Conservation (phyloP, 1,140 invertebrate species). For the Anoplophora glabripennis region DNA sequence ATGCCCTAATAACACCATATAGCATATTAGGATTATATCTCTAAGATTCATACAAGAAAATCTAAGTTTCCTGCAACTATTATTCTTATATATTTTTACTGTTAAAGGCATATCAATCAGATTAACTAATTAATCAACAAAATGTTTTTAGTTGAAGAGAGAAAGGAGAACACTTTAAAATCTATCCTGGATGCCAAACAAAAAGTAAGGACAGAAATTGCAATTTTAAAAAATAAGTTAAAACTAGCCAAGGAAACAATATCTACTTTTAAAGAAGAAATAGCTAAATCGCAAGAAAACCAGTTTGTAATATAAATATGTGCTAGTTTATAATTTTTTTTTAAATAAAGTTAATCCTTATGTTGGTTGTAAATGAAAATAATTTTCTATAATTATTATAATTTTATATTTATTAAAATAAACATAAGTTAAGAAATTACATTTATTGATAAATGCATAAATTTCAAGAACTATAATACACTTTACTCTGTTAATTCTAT, state of each 20-base stretch:
- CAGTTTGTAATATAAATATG: slow-evolving; percentile 23
- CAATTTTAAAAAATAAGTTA: slow-evolving; percentile 82
- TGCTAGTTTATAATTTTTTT: not conserved
- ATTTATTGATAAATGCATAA: not conserved
- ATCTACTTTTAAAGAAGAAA: slow-evolving; percentile 82
- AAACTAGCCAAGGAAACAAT: slow-evolving; percentile 89
- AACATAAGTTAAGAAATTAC: not conserved
- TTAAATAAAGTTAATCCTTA: not conserved
- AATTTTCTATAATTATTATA: too few species aligned
- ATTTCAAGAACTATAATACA: not conserved
- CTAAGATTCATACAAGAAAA: too few species aligned
- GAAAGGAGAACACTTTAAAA: slow-evolving; percentile 78
- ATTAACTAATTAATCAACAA: not conserved
- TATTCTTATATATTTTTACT: too few species aligned
- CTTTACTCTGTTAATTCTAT: not conserved
- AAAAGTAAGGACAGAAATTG: slow-evolving; percentile 81
- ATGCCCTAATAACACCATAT: too few species aligned
- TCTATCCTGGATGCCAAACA: slow-evolving; percentile 77
- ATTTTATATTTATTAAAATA: not conserved
- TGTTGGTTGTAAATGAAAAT: too few species aligned
- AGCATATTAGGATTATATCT: too few species aligned
- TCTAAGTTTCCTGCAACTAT: too few species aligned
- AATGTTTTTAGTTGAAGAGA: slow-evolving; percentile 79
- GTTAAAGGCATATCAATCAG: too few species aligned
- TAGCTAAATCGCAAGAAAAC: slow-evolving; percentile 65